phyloP scores from a whole-genome alignment of 2,888 invertebrate genomes.

The Apomyelois bistriatella region DNA sequence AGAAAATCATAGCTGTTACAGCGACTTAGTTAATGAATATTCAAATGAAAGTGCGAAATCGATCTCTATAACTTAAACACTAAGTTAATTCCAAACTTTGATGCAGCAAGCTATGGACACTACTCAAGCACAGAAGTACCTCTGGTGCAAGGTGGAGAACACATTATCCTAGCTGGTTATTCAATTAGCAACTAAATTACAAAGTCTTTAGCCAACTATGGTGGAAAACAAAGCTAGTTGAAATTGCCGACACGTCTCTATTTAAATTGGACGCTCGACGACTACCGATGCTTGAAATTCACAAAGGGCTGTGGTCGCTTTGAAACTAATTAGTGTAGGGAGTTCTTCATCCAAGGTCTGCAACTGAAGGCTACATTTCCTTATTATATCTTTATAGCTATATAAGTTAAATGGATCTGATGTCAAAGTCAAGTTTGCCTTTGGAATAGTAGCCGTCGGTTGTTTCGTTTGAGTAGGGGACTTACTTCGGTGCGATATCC shows the following conservation, averaged over 20 bases:
- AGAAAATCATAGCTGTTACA: not conserved
- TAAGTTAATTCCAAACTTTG: constrained; percentile 53
- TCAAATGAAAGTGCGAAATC: constrained; percentile 35
- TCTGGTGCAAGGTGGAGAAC: constrained; percentile 51
- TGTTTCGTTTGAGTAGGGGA: constrained; percentile 46
- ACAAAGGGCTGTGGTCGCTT: constrained; percentile 74
- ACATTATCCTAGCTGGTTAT: constrained; percentile 43
- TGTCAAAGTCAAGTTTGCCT: constrained; percentile 25
- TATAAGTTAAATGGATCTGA: constrained; percentile 23
- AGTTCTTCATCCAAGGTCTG: constrained; percentile 57
- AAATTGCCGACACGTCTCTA: constrained; percentile 62
- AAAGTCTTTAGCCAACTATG: constrained; percentile 56
- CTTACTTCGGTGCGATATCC: constrained; percentile 95
- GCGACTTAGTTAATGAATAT: not conserved
- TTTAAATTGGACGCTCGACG: constrained; percentile 61
- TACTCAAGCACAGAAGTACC: constrained; percentile 61
- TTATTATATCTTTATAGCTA: constrained; percentile 36
- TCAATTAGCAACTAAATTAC: constrained; percentile 62
- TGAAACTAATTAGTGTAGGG: constrained; percentile 72
- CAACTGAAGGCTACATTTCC: constrained; percentile 67
- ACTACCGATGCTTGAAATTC: constrained; percentile 70
- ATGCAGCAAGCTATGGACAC: constrained; percentile 77
- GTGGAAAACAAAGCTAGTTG: constrained; percentile 54
- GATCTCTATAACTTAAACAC: constrained; percentile 31
- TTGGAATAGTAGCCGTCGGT: constrained; percentile 54